These are phyloP conservation scores for Fulmarus glacialis DNA, from an alignment of 2,113 vertebrate species.

Conservation along the genomic window DNA sequence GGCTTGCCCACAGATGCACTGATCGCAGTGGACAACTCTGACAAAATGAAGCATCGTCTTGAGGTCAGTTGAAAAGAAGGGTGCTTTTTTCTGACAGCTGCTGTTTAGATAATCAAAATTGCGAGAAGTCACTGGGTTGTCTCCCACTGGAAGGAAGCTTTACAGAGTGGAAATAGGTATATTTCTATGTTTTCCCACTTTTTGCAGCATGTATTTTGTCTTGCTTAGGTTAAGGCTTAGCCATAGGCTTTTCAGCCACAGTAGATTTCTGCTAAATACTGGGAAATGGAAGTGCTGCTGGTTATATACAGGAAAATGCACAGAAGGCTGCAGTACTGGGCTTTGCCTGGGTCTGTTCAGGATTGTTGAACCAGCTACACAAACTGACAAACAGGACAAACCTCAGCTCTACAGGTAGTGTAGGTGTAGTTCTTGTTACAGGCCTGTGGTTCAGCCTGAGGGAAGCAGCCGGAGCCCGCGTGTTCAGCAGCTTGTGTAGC, in stretches of 20 bases:
- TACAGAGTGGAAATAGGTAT: not conserved
- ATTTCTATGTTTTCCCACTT: not conserved
- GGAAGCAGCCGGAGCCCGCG: not conserved
- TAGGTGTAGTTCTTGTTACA: not conserved
- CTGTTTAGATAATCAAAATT: not conserved
- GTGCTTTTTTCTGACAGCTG: not conserved
- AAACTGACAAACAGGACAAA: not conserved
- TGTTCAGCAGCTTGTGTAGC: not conserved
- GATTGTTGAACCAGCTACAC: not conserved
- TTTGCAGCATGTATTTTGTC: not conserved
- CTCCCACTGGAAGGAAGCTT: not conserved
- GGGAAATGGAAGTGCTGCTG: not conserved
- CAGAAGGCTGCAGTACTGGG: not conserved
- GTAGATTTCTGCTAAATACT: not conserved
- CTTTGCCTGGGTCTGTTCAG: not conserved
- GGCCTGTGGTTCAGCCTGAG: not conserved
- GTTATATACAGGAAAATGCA: not conserved
- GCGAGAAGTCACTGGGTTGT: not conserved
- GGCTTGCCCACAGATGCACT: not conserved
- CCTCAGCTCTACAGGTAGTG: not conserved
- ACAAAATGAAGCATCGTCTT: not conserved
- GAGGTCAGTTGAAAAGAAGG: not conserved
- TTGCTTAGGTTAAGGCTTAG: not conserved
- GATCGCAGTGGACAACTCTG: fast-evolving
- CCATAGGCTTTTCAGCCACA: not conserved